phyloP scores from a whole-genome alignment of 1,140 invertebrate species.

The Caligus rogercresseyi region DNA sequence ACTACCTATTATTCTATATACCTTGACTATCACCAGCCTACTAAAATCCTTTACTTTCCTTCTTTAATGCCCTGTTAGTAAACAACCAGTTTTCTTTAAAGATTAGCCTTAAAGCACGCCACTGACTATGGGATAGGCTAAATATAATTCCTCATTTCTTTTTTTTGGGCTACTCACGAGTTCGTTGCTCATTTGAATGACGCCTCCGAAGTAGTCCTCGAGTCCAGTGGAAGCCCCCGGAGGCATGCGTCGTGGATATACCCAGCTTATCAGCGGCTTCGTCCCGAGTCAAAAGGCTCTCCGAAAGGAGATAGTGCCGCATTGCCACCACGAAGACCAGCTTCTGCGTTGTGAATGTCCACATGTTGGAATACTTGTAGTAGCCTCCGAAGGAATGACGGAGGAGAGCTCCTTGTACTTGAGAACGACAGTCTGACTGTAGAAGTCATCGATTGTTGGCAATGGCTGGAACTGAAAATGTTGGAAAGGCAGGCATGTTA shows the following conservation, averaged over 20 bases:
- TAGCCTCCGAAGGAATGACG: slow-evolving; percentile 32
- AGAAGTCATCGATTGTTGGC: background rate
- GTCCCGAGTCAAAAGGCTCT: slow-evolving; percentile 38
- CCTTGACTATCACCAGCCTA: no score
- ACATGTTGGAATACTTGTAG: slow-evolving; percentile 68
- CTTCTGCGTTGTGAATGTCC: slow-evolving; percentile 59
- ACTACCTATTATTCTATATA: no score
- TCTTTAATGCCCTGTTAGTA: no score
- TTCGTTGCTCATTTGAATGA: slow-evolving; percentile 60
- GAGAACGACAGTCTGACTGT: background rate
- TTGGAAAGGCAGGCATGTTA: background rate
- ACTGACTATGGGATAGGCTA: no score
- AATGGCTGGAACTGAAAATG: background rate
- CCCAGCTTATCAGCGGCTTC: slow-evolving; percentile 20
- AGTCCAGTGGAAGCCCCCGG: slow-evolving; percentile 71
- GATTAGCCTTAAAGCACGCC: no score
- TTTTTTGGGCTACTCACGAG: no score
- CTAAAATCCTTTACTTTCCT: no score
- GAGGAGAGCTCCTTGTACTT: background rate
- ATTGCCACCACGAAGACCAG: slow-evolving; percentile 56
- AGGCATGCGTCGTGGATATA: slow-evolving; percentile 21
- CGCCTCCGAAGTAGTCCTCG: slow-evolving; percentile 70
- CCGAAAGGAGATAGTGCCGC: slow-evolving; percentile 56
- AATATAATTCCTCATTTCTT: no score
- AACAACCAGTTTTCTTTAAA: no score